Percentiles rank a stretch among this genome's conserved stretches.
Evolutionary conservation across 2,888 invertebrate species (phyloP).

Genomic region (Villa cingulata): DNA sequence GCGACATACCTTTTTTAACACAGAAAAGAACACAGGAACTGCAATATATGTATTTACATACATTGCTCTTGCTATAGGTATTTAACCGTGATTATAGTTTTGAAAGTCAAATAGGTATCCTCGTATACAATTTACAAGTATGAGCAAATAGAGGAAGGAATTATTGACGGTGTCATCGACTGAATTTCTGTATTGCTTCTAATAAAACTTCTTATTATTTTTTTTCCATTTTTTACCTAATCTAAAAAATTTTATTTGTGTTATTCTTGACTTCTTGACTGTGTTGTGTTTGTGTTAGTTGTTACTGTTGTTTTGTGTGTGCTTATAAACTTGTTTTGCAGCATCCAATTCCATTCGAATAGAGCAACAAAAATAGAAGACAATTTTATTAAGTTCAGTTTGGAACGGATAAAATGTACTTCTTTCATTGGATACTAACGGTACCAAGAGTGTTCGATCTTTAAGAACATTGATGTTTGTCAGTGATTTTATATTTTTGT

Average conservation of each 20-base stretch:
- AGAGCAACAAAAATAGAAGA: neutral
- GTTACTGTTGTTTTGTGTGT: neutral
- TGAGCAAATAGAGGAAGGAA: neutral
- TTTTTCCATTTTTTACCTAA: too few species aligned
- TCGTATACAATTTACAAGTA: too few species aligned
- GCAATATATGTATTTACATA: too few species aligned
- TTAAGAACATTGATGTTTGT: neutral
- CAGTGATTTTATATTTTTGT: too few species aligned
- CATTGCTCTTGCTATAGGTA: too few species aligned
- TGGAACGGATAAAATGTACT: constrained; percentile 5
- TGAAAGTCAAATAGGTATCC: too few species aligned
- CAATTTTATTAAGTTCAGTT: neutral
- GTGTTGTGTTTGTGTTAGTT: neutral
- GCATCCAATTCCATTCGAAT: neutral
- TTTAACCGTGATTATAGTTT: too few species aligned
- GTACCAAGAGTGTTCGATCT: constrained; percentile 32
- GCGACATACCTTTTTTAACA: too few species aligned
- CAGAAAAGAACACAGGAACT: too few species aligned
- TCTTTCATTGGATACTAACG: constrained; percentile 34
- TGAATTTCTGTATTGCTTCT: neutral
- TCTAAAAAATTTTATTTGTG: too few species aligned
- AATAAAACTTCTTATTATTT: too few species aligned
- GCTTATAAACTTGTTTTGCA: neutral
- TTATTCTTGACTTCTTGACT: too few species aligned
- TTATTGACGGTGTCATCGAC: neutral